phyloP scores from a whole-genome alignment of 2,113 vertebrate genomes.

The Cephalophus harveyi region DNA sequence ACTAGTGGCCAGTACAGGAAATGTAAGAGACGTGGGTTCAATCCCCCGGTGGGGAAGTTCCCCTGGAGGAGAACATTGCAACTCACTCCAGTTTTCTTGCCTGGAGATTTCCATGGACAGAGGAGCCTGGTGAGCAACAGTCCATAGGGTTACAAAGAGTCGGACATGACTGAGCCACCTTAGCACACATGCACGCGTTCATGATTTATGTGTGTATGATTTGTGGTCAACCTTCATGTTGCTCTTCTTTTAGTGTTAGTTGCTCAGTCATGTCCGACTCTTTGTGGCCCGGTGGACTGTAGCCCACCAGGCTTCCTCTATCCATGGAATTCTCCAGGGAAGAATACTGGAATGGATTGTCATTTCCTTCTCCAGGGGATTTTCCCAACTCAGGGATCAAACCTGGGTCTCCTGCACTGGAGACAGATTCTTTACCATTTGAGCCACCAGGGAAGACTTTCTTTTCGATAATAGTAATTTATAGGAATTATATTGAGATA shows the following conservation, averaged over 20 bases:
- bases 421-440: background rate
- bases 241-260: background rate
- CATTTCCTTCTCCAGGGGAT: background rate
- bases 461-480: background rate
- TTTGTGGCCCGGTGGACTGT: background rate
- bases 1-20: background rate
- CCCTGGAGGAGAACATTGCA: background rate
- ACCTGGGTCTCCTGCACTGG: background rate
- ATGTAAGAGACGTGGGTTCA: background rate
- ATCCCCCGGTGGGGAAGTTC: background rate
- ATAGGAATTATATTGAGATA: background rate
- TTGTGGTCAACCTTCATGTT: background rate
- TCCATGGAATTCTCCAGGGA: background rate
- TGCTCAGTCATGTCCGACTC: background rate
- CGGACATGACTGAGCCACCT: background rate
- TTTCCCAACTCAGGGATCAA: background rate
- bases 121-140: background rate
- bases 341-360: background rate
- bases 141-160: background rate
- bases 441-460: background rate
- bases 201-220: background rate
- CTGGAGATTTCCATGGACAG: background rate
- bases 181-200: rapidly evolving
- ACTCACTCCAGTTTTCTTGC: background rate
- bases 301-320: background rate